Base-by-base conservation (phyloP, 2,888 invertebrate species). In the Netelia inedita region DNA sequence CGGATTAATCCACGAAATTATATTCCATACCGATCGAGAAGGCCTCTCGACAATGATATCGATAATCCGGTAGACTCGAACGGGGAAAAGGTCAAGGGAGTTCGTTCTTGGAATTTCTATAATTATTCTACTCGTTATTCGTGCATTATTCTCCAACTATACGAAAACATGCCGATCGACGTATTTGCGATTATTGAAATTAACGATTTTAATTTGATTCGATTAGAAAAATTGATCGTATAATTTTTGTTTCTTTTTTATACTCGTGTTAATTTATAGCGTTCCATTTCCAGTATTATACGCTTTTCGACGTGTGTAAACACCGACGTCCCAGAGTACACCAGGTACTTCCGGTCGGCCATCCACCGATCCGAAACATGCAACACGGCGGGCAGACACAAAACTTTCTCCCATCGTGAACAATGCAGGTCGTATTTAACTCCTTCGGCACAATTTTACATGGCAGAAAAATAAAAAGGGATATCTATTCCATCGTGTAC, bases 401-500 rank as follows among this genome's bases (percentile, higher is more conserved):
- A 14, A 73, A 72, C 41, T 66, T 72, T 65, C 53, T 66, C 66
- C 9, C 57, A 68, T 21, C 23, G 23, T 35, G 68, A 57, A 59
- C 76, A 59, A 59, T 57, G 66, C 28, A 28, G 5, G 5, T 6
- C 53, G 41, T 23, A 41, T 75, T 66, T 53, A 43, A 10, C 14
- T 41, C 41, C 55, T 43, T 53, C 35, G 66, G 63, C 65, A 66
- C 21, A 55, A 53, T 68, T 76, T 68, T 69, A 78, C 14, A 35
- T 50, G n/a, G 46, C 6, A 46, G 2, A 46, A 46, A 46, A 46
- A 46, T 14, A 46, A 46, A 46, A 46, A 46, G 11, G 46, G 14
- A 10, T 46, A 46, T 46, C 28, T 28, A 28, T 28, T 28, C 28
- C 28, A 28, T 28, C 28, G 28, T 28, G 28, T 28, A 28, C 28